Evolutionary conservation across 2,797 vertebrate genomes (phyloP).

Genomic region (Anomalospiza imberbis): DNA sequence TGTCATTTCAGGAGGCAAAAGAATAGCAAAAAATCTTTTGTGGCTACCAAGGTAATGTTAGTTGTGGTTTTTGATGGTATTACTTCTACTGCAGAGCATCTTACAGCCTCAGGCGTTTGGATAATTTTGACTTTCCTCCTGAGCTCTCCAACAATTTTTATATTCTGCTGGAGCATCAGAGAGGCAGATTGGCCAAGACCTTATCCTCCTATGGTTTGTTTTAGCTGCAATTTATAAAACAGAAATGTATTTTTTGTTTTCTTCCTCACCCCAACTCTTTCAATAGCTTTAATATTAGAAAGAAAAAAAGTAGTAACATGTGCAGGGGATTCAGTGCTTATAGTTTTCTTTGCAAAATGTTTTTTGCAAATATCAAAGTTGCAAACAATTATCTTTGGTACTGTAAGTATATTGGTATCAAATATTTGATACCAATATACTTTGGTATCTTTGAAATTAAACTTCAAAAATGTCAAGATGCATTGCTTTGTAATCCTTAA

Average conservation of each 20-base stretch:
- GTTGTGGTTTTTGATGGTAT: neutral
- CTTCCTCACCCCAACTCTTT: neutral
- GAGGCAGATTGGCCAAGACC: neutral
- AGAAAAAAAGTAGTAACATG: neutral
- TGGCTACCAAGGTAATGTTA: neutral
- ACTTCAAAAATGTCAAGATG: neutral
- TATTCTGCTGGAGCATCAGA: neutral
- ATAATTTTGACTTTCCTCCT: neutral
- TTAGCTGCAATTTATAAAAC: neutral
- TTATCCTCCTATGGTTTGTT: neutral
- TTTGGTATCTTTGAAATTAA: neutral
- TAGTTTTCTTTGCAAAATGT: neutral
- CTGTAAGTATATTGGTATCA: too few relatives aligned
- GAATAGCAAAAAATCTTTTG: neutral
- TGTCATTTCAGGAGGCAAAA: neutral
- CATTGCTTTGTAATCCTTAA: neutral
- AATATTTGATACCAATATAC: too few relatives aligned
- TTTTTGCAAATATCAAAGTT: neutral
- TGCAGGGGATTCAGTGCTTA: neutral
- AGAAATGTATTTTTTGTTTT: neutral
- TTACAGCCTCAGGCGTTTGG: neutral
- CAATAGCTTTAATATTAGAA: neutral
- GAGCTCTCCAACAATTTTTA: neutral
- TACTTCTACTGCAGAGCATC: neutral
- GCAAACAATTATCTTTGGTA: neutral